A percentile compares a stretch with the other conserved stretches of the same genome.
Evolutionary conservation across 2,888 invertebrate species (phyloP).

Genomic region (Polydesmus complanatus): DNA sequence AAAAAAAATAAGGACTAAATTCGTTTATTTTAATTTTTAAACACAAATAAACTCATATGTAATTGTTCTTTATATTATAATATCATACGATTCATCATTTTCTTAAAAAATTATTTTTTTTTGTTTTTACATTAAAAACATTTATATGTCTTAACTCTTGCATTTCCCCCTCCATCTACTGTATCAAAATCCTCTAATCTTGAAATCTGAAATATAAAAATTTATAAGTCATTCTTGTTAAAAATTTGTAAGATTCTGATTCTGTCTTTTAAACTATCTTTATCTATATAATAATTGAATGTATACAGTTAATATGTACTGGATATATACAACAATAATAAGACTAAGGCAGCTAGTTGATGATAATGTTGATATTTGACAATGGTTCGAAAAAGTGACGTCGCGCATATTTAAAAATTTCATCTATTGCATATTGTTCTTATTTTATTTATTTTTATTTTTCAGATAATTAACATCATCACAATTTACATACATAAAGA

Average conservation of each 20-base stretch:
- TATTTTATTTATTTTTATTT: background rate
- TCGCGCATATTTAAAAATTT: background rate
- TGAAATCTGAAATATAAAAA: background rate
- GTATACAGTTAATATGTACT: background rate
- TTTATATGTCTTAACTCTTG: background rate
- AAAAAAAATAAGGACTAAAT: background rate
- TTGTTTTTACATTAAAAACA: background rate
- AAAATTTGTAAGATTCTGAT: background rate
- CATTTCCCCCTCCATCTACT: no score
- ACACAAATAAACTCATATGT: no score
- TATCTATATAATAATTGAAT: background rate
- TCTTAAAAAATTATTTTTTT: no score
- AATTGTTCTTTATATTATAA: no score
- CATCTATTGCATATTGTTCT: background rate
- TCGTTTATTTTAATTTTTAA: no score
- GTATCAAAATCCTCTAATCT: background rate
- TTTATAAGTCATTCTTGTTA: background rate
- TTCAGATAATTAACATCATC: background rate
- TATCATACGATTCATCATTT: no score
- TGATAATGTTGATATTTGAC: background rate
- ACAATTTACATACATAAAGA: background rate
- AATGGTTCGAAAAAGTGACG: background rate
- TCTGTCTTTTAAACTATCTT: background rate
- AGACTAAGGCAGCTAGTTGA: background rate
- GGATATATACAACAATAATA: background rate